Percentiles rank a stretch among this genome's conserved stretches.
phyloP scores from a whole-genome alignment of 2,888 invertebrate genomes.

The Morpho deidamia region DNA sequence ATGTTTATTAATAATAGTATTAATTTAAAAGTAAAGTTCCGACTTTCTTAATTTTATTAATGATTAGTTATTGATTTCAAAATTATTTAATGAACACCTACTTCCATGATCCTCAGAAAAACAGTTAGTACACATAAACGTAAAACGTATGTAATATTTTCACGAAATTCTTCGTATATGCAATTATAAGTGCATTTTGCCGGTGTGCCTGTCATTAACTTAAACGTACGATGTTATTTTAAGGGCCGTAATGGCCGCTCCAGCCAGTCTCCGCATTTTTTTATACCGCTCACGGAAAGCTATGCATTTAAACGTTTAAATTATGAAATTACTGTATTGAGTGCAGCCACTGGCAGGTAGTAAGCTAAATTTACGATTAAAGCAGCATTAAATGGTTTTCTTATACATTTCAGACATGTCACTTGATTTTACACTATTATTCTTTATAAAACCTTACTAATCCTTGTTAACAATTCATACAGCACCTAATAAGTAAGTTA shows the following conservation, averaged over 20 bases:
- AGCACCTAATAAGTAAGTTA: too few species aligned
- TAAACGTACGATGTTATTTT: slow-evolving; percentile 79
- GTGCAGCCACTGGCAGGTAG: slow-evolving; percentile 59
- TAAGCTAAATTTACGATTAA: slow-evolving; percentile 28
- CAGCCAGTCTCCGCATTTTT: slow-evolving; percentile 61
- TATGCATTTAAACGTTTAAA: slow-evolving; percentile 78
- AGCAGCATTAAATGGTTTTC: slow-evolving; percentile 14
- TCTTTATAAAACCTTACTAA: too few species aligned
- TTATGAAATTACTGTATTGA: slow-evolving; percentile 77
- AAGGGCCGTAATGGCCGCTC: slow-evolving; percentile 72
- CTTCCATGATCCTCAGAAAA: slow-evolving; percentile 17
- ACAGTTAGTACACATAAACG: slow-evolving; percentile 34
- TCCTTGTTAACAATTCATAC: too few species aligned
- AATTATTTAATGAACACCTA: not conserved
- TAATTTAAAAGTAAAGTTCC: too few species aligned
- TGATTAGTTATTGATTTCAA: slow-evolving; percentile 11
- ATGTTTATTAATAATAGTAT: too few species aligned
- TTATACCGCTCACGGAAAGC: slow-evolving; percentile 68
- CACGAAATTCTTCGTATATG: slow-evolving; percentile 73
- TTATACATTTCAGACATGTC: too few species aligned
- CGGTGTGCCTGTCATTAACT: slow-evolving; percentile 76
- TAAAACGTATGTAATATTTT: slow-evolving; percentile 61
- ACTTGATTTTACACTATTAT: too few species aligned
- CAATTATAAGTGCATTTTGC: slow-evolving; percentile 77
- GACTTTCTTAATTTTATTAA: not conserved